Evolutionary conservation across 2,113 vertebrate species (phyloP).

Genomic region (Archocentrus centrarchus): DNA sequence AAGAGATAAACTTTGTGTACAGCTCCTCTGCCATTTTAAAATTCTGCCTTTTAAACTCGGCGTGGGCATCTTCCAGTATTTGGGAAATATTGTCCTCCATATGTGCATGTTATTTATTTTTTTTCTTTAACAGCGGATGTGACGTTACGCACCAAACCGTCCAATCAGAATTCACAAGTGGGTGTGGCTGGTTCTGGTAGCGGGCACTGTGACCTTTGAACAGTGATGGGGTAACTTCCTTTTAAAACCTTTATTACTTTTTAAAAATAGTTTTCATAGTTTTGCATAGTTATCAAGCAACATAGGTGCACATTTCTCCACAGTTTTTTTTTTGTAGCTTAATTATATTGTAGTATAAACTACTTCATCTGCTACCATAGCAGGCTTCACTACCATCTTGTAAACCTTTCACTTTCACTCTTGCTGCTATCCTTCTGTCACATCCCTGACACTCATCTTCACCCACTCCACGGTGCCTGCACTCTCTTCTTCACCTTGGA

Average conservation of each 20-base stretch:
- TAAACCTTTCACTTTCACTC: too few species aligned
- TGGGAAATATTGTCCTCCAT: constrained; percentile 49
- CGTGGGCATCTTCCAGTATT: constrained; percentile 67
- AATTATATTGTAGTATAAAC: too few species aligned
- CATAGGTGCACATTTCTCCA: too few species aligned
- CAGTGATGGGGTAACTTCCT: neutral
- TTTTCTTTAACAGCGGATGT: constrained; percentile 34
- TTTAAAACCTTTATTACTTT: neutral
- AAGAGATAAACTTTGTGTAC: constrained; percentile 77
- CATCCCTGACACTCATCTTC: too few species aligned
- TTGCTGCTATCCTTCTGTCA: too few species aligned
- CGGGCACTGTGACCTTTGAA: neutral
- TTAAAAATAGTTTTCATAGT: neutral
- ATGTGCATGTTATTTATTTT: neutral
- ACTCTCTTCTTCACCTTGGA: neutral
- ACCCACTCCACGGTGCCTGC: too few species aligned
- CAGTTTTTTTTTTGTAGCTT: too few species aligned
- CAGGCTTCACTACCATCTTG: too few species aligned
- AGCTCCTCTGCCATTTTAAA: constrained; percentile 76
- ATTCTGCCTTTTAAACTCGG: constrained; percentile 69
- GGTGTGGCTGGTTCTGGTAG: neutral
- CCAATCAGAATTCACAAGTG: constrained; percentile 12
- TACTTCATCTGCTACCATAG: too few species aligned
- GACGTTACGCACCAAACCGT: neutral
- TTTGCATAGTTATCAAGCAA: neutral